These are phyloP conservation scores for Caenorhabditis parvicauda DNA, from an alignment of 2,888 invertebrate genomes.

Conservation along the genomic window DNA sequence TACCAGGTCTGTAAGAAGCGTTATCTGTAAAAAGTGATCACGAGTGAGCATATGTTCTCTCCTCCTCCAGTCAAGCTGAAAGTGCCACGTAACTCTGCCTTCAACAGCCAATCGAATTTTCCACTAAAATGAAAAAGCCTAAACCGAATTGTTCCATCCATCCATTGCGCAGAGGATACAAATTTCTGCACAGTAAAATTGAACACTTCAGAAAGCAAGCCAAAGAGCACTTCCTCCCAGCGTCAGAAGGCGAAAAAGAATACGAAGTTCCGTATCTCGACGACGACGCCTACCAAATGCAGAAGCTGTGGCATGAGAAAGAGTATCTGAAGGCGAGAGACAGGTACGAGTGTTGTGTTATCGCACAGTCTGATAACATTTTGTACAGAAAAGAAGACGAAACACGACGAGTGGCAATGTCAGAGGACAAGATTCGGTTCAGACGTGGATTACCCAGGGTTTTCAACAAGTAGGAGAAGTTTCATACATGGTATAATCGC, in stretches of 20 bases:
- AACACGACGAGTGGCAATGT: conserved; percentile 17
- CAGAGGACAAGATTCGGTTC: conserved; percentile 36
- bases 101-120: too few relatives aligned
- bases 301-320: conserved; percentile 59
- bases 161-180: too few relatives aligned
- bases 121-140: too few relatives aligned
- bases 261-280: conserved; percentile 60
- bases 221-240: conserved; percentile 48
- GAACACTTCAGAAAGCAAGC: conserved; percentile 43
- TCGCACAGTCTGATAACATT: neutral
- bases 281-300: conserved; percentile 60
- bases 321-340: conserved; percentile 45
- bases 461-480: conserved; percentile 32
- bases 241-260: conserved; percentile 41
- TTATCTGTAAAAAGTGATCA: too few relatives aligned
- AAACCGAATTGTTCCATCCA: too few relatives aligned
- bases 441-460: conserved; percentile 37
- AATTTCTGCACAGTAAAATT: neutral
- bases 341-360: conserved; percentile 6
- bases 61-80: too few relatives aligned
- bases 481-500: too few relatives aligned
- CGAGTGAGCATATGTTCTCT: too few relatives aligned
- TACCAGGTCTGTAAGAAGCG: too few relatives aligned
- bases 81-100: too few relatives aligned
- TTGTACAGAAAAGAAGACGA: conserved; percentile 24